phyloP scores from a whole-genome alignment of 1,140 invertebrate genomes.

The Brachionus koreanus region DNA sequence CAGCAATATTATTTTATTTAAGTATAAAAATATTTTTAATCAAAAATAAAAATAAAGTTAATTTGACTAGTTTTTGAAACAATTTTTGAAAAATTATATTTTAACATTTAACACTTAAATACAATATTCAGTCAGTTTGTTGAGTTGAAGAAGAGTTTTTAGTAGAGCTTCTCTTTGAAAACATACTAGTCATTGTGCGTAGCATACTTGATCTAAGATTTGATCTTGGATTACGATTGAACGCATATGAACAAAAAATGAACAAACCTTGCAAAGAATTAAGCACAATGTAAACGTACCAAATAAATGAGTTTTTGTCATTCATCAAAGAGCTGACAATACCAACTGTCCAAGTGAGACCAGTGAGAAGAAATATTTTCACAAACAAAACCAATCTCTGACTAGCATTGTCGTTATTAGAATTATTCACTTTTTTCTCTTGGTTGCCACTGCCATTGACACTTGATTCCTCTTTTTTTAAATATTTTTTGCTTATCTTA shows the following conservation, averaged over 20 bases:
- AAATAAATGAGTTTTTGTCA: neutral
- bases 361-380: neutral
- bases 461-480: neutral
- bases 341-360: slow-evolving; percentile 20
- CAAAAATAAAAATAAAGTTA: too few species aligned
- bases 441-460: neutral
- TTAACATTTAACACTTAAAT: too few species aligned
- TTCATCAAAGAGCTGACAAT: slow-evolving; percentile 5
- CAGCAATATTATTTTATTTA: too few species aligned
- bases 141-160: neutral
- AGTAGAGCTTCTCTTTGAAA: neutral
- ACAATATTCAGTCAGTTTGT: neutral
- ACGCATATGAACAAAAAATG: neutral
- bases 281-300: neutral
- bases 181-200: neutral
- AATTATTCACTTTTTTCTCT: neutral
- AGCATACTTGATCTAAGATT: neutral
- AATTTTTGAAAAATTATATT: too few species aligned
- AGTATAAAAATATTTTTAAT: too few species aligned
- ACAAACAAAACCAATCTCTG: slow-evolving; percentile 11
- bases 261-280: slow-evolving; percentile 30
- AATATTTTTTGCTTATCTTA: neutral
- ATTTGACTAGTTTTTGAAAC: neutral
- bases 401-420: neutral
- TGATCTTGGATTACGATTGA: neutral